Percentiles rank a stretch among this genome's conserved stretches.
Evolutionary conservation across 2,888 invertebrate genomes (phyloP).

Genomic region (Dermolepida albohirtum): DNA sequence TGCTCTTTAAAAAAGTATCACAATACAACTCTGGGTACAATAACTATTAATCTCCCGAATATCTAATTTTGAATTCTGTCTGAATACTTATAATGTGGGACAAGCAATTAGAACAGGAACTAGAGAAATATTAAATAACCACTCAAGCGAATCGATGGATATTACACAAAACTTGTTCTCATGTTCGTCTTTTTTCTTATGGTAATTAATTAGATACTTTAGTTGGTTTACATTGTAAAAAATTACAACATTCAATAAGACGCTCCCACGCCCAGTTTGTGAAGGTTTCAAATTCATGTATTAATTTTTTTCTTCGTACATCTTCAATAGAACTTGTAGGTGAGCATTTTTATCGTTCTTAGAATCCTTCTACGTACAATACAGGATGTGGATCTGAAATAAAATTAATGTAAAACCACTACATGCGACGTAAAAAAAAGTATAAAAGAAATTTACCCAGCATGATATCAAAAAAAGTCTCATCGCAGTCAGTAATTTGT

Average conservation of each 20-base stretch:
- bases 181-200: constrained; percentile 6
- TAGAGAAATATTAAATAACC: no score
- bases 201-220: constrained; percentile 4
- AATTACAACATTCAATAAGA: constrained; percentile 19
- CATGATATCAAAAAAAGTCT: no score
- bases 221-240: constrained; percentile 18
- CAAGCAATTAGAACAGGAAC: no score
- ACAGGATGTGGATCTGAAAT: constrained; percentile 10
- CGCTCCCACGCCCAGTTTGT: constrained; percentile 22
- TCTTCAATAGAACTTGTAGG: constrained; percentile 9
- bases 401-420: constrained; percentile 11
- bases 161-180: no score
- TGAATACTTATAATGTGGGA: no score
- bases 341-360: constrained; percentile 22
- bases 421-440: no score
- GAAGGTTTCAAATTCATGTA: constrained; percentile 25
- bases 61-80: no score
- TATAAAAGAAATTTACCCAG: no score
- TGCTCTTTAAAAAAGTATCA: no score
- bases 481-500: no score
- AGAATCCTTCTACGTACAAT: constrained; percentile 7
- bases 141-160: neutral
- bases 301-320: constrained; percentile 12
- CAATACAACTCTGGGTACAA: no score
- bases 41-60: no score